phyloP scores from a whole-genome alignment of 2,113 vertebrate genomes.

The Gallinago undulata region DNA sequence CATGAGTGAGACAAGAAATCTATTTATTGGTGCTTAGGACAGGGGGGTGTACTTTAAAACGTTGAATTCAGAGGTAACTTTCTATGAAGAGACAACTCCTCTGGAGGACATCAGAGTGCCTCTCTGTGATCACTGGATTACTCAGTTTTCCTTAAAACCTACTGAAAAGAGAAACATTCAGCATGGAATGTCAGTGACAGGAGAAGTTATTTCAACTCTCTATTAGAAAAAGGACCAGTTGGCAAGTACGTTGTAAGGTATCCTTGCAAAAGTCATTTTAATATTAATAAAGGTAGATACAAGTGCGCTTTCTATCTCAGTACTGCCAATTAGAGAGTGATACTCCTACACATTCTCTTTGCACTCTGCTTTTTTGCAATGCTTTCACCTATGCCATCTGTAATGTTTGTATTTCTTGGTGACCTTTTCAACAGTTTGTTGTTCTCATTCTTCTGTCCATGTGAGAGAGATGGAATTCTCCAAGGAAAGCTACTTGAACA shows the following conservation, averaged over 20 bases:
- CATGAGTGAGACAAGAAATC: neutral
- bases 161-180: neutral
- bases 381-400: conserved; percentile 63
- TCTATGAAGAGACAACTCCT: neutral
- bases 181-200: neutral
- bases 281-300: conserved; percentile 48
- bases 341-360: conserved; percentile 11
- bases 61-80: neutral
- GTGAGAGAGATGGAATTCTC: conserved; percentile 41
- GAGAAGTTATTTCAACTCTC: neutral
- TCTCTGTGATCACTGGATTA: neutral
- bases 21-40: neutral
- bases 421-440: conserved; percentile 65
- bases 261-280: conserved; percentile 36
- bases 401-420: conserved; percentile 56
- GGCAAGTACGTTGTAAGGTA: conserved; percentile 12
- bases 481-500: conserved; percentile 49
- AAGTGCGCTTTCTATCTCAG: neutral
- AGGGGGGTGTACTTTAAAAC: neutral
- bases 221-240: conserved; percentile 7
- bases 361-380: conserved; percentile 9
- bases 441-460: conserved; percentile 47
- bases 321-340: conserved; percentile 37
- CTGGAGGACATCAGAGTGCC: neutral
- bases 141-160: neutral